A percentile compares a stretch with the other conserved stretches of the same genome.
These are phyloP conservation scores for Promerops cafer DNA, from an alignment of 2,113 vertebrate species.

Conservation along the genomic window DNA sequence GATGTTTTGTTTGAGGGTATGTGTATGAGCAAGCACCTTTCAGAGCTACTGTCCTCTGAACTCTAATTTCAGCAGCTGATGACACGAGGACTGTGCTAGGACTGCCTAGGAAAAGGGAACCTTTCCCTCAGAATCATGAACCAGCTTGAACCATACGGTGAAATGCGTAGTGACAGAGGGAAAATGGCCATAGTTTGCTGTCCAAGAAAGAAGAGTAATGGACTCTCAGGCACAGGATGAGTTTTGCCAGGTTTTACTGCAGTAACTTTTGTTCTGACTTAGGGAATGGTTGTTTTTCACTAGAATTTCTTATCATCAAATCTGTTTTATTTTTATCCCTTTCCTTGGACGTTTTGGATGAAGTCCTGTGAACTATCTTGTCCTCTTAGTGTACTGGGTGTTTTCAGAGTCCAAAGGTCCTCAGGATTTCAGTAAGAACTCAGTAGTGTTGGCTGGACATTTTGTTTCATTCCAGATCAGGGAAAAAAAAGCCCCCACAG, in stretches of 20 bases:
- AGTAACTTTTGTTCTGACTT: not conserved
- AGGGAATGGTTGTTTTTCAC: not conserved
- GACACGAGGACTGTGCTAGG: not conserved
- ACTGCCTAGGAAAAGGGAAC: not conserved
- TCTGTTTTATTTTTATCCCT: not conserved
- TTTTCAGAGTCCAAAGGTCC: conserved; percentile 7
- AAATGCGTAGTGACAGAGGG: not conserved
- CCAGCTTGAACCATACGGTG: not conserved
- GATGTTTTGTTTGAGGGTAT: not conserved
- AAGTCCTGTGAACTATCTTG: not conserved
- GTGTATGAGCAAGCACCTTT: not conserved
- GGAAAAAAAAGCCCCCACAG: not conserved
- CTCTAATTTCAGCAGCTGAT: not conserved
- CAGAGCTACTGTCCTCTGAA: not conserved
- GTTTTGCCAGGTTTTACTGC: not conserved
- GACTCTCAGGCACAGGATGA: not conserved
- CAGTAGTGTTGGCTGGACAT: conserved; percentile 28
- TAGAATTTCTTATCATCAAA: not conserved
- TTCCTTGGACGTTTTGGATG: not conserved
- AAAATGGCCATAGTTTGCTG: not conserved
- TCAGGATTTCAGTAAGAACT: conserved; percentile 6
- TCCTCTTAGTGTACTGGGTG: not conserved
- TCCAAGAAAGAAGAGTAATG: not conserved
- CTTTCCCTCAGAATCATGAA: not conserved
- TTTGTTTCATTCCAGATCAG: conserved; percentile 29